phyloP scores from a whole-genome alignment of 2,797 vertebrate species.

The Gallirallus australis region DNA sequence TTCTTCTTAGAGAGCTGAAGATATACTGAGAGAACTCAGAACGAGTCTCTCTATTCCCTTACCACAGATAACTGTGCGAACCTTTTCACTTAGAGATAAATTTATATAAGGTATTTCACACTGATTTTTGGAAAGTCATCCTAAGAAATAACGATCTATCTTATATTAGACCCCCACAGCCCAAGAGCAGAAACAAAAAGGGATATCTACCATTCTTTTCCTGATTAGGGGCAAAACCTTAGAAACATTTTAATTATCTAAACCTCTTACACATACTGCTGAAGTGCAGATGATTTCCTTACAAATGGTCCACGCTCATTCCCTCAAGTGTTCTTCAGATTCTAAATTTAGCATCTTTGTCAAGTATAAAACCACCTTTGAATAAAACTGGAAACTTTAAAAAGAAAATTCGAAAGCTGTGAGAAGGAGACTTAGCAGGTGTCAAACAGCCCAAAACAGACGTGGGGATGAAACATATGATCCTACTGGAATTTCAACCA shows the following conservation, averaged over 20 bases:
- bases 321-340: neutral
- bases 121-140: neutral
- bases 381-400: neutral
- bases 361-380: neutral
- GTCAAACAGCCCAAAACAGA: neutral
- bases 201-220: neutral
- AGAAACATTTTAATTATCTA: slow-evolving; percentile 26
- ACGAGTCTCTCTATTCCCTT: neutral
- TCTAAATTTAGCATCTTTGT: neutral
- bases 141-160: neutral
- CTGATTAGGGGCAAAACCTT: slow-evolving; percentile 8
- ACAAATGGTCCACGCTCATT: neutral
- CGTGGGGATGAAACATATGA: fast-evolving
- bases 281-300: neutral
- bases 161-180: neutral
- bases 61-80: neutral
- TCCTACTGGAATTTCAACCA: neutral
- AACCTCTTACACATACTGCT: neutral
- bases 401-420: neutral
- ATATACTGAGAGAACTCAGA: neutral
- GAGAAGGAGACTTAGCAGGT: neutral
- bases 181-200: neutral
- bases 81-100: neutral
- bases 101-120: neutral
- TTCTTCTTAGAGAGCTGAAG: neutral